Conservation (phyloP, 2,113 vertebrate species). For the Podarcis cretensis region DNA sequence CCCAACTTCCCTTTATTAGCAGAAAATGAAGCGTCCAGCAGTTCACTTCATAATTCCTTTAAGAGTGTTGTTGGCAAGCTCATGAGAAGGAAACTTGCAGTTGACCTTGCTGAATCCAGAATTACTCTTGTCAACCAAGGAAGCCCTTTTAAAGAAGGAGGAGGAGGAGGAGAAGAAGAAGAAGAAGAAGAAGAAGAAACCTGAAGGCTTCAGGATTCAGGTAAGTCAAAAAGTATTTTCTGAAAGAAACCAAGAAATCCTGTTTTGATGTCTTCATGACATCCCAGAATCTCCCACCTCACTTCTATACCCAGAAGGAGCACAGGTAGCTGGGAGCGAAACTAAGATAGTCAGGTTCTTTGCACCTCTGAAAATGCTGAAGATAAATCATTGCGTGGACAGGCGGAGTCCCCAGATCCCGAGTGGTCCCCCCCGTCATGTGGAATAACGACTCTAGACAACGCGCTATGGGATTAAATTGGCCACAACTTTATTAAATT, state of each 20-base stretch:
- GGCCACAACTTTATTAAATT: too few relatives aligned
- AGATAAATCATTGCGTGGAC: constrained; percentile 7
- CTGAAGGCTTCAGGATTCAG: not conserved
- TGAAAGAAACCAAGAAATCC: not conserved
- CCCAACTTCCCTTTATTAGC: not conserved
- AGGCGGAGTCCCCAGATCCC: too few relatives aligned
- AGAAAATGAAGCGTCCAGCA: not conserved
- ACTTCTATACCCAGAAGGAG: too few relatives aligned
- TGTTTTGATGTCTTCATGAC: too few relatives aligned
- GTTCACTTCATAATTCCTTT: not conserved
- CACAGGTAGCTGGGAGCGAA: too few relatives aligned
- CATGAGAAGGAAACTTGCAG: not conserved
- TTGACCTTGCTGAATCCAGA: not conserved
- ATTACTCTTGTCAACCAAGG: not conserved
- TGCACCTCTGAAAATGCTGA: not conserved
- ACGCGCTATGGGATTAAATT: too few relatives aligned
- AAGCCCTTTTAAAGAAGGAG: not conserved
- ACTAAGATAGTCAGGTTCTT: not conserved
- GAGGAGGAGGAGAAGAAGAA: too few relatives aligned
- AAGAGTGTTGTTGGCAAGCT: not conserved
- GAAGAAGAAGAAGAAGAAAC: not conserved
- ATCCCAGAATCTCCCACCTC: too few relatives aligned
- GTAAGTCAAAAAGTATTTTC: constrained; percentile 10
- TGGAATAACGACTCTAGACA: too few relatives aligned
- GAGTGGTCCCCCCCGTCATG: too few relatives aligned